A percentile compares a stretch with the other conserved stretches of the same genome.
phyloP scores from a whole-genome alignment of 2,888 invertebrate genomes.

The Orchesellides sinensis region DNA sequence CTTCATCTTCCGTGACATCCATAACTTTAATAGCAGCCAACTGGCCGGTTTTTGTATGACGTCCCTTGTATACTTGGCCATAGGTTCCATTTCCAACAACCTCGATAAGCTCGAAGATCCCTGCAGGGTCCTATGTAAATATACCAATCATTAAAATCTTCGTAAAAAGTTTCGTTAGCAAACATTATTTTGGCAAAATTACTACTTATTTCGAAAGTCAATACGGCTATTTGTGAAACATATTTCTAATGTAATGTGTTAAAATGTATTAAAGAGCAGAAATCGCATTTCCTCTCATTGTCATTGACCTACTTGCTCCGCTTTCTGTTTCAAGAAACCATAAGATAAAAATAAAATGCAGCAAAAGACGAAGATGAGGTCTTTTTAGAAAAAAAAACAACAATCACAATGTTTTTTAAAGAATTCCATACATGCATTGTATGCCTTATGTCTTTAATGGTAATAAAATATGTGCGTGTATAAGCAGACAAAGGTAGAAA shows the following conservation, averaged over 20 bases:
- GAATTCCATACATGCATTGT: no score
- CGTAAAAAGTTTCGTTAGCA: no score
- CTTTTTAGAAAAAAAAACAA: no score
- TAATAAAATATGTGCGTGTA: no score
- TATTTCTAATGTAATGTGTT: neutral
- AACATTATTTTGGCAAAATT: no score
- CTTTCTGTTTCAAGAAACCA: conserved; percentile 37
- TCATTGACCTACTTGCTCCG: conserved; percentile 37
- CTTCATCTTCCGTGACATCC: conserved; percentile 95
- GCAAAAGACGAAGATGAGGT: no score
- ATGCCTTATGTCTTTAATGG: no score
- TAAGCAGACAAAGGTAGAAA: no score
- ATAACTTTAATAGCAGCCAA: conserved; percentile 97
- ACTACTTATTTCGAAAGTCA: no score
- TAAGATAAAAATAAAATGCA: no score
- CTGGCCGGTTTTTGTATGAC: conserved; percentile 99
- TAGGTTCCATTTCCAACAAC: conserved; percentile 99
- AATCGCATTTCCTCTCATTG: conserved; percentile 45
- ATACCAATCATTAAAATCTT: conserved; percentile 33
- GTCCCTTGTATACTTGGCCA: conserved; percentile 99
- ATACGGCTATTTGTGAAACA: no score
- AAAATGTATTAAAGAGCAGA: conserved; percentile 6
- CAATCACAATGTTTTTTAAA: no score
- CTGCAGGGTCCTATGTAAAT: conserved; percentile 96
- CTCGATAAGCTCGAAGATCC: conserved; percentile 99